phyloP scores from a whole-genome alignment of 2,797 vertebrate species.

The Tolypeutes matacus region DNA sequence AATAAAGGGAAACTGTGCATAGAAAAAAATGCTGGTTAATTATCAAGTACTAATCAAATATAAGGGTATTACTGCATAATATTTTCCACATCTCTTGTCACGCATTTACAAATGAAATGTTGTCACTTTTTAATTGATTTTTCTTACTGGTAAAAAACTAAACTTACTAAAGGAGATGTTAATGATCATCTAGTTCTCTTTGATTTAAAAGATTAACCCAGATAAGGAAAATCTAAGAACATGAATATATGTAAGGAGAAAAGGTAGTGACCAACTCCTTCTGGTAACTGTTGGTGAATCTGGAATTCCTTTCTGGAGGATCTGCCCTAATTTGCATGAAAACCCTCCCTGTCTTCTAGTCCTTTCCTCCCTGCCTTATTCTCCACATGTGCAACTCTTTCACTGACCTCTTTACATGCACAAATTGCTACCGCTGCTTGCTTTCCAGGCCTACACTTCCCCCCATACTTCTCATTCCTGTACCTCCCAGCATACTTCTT shows the following conservation, averaged over 20 bases:
- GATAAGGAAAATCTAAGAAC: not conserved
- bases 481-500: not conserved
- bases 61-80: not conserved
- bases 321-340: not conserved
- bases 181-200: conserved; percentile 1
- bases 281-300: not conserved
- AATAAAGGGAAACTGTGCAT: not conserved
- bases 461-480: not conserved
- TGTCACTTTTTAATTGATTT: not conserved
- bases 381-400: not conserved
- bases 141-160: conserved; percentile 9
- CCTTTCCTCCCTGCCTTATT: not conserved
- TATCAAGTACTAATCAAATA: not conserved
- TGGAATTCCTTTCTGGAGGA: not conserved
- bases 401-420: not conserved
- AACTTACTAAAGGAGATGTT: not conserved
- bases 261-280: not conserved
- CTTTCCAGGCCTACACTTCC: not conserved
- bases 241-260: not conserved
- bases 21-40: not conserved
- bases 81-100: not conserved
- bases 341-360: not conserved
- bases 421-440: not conserved
- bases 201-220: not conserved
- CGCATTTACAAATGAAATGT: not conserved